Base-by-base conservation (phyloP, 2,113 vertebrate species). In the Atrichornis clamosus region DNA sequence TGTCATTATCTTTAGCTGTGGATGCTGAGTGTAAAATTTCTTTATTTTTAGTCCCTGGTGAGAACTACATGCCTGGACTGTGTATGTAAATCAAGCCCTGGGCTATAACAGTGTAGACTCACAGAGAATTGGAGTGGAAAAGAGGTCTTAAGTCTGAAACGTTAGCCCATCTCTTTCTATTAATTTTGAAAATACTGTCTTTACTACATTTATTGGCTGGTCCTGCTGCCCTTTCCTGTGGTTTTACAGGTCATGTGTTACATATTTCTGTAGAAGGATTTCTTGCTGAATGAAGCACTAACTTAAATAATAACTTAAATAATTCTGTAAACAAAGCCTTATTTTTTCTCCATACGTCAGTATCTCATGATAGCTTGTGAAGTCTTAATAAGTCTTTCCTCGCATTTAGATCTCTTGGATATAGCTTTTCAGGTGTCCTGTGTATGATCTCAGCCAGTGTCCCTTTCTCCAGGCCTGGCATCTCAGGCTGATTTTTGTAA, bases 31-130 rank as follows among this genome's bases (percentile, higher is more conserved):
- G 49, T 86, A 93, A 79, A 89, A 93, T 88, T 63, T 60, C 53
- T 95, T 95, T 63, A 91, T 88, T 89, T 95, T 78, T 95, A 95
- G 17, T 94, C 90, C 39, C 56, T 93, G 52, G 22, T 89, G 59
- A 47, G 17, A 44, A 28, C 50, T 87, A 46, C 47, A 30, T 82
- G 35, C 52, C 59, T 67, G 41, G 44, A 63, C 32, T 58, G 49
- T 1, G 0, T 49, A 44, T 24, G 8, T 90, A 84, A 90, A 70
- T 77, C 33, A 73, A 16, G 11, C 22, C 69, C 5, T 72, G 28
- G 22, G 55, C 35, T 95, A 2, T 68, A 84, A 62, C 23, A 32
- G 23, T 84, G 94, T 65, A 86, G 50, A 72, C 26, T 21, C 13
- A 4, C 17, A 37, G n/a, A 88, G 44, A 90, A 73, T 16, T 80